These are phyloP conservation scores for Lampris megalopsis DNA, from an alignment of 2,113 vertebrate genomes.

Conservation along the genomic window DNA sequence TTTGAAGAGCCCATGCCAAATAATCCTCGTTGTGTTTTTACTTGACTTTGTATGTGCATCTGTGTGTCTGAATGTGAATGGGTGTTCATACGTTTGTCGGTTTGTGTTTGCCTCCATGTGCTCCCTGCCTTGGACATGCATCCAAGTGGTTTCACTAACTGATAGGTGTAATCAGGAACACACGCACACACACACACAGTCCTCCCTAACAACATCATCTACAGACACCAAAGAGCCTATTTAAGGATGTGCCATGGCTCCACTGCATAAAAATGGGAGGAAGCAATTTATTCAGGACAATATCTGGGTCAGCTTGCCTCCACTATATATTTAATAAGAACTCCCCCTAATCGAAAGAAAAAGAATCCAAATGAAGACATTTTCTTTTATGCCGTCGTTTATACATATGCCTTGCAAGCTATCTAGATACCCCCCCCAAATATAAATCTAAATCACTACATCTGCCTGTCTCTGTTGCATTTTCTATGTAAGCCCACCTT, in stretches of 20 bases:
- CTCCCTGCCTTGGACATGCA: neutral
- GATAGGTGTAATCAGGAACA: neutral
- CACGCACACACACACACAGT: neutral
- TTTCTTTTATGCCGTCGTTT: neutral
- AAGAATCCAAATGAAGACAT: neutral
- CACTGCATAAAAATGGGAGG: neutral
- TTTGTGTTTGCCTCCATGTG: neutral
- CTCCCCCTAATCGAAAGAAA: neutral
- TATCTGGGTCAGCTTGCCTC: constrained; percentile 4
- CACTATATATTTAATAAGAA: neutral
- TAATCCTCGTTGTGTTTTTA: neutral
- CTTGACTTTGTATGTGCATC: neutral
- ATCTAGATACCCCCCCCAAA: too few relatives aligned
- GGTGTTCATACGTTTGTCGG: neutral
- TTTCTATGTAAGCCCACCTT: neutral
- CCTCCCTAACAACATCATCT: constrained; percentile 24
- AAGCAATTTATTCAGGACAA: neutral
- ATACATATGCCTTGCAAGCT: too few relatives aligned
- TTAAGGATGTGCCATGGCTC: constrained; percentile 15
- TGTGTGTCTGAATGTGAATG: neutral
- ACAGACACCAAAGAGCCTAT: constrained; percentile 26
- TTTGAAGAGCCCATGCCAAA: neutral
- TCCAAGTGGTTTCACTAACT: too few relatives aligned
- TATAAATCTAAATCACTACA: neutral
- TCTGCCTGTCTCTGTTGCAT: neutral